Percentiles rank a stretch among this genome's conserved stretches.
Evolutionary conservation across 2,888 invertebrate genomes (phyloP).

Genomic region (Octonoba sinensis): DNA sequence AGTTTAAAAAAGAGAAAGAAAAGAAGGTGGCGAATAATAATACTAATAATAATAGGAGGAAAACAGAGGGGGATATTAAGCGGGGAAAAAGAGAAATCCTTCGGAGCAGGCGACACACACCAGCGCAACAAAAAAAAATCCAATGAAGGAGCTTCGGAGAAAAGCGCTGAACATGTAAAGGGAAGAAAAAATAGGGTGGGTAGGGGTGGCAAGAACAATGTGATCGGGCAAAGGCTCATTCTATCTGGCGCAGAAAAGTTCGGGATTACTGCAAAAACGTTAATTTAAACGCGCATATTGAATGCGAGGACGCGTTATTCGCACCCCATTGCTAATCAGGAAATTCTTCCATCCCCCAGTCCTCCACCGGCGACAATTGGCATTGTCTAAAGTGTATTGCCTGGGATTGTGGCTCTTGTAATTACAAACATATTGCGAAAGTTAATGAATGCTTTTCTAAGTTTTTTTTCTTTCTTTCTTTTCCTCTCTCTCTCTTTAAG

Average conservation of each 20-base stretch:
- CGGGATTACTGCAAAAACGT: conserved; percentile 64
- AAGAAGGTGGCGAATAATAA: conserved; percentile 21
- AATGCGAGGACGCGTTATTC: conserved; percentile 55
- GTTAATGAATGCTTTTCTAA: conserved; percentile 55
- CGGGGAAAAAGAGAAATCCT: conserved; percentile 2
- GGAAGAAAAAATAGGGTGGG: conserved; percentile 9
- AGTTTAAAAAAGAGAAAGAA: conserved; percentile 1
- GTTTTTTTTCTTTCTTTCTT: conserved; percentile 11
- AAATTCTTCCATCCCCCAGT: conserved; percentile 16
- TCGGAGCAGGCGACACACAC: background rate
- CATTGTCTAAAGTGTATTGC: conserved; percentile 62
- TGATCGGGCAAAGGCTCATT: conserved; percentile 36
- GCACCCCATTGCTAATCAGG: conserved; percentile 60
- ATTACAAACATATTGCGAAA: conserved; percentile 64
- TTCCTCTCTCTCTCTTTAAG: conserved; percentile 9
- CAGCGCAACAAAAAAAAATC: conserved; percentile 12
- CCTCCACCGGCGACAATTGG: conserved; percentile 51
- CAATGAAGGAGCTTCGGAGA: conserved; percentile 20
- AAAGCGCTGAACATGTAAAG: conserved; percentile 28
- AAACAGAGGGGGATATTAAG: conserved; percentile 11
- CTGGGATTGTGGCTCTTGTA: conserved; percentile 62
- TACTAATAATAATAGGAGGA: conserved; percentile 40
- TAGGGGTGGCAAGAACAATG: conserved; percentile 45
- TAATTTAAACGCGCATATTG: conserved; percentile 65
- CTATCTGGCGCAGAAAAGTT: conserved; percentile 51